Percentiles rank a stretch among this genome's conserved stretches.
Conservation (phyloP, 2,888 invertebrate genomes). For the Acrobasis repandana region DNA sequence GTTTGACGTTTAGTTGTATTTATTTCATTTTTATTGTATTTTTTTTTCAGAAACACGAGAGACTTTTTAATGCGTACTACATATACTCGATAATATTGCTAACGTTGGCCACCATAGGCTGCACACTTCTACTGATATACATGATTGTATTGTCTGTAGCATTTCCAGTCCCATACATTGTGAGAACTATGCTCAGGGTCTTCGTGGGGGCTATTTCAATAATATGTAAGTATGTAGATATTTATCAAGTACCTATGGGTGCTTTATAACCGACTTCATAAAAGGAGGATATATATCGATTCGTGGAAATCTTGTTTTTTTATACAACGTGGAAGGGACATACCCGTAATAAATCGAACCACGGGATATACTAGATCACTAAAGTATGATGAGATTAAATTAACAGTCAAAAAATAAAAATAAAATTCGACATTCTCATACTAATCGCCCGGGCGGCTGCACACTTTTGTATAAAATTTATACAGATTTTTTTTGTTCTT, state of each 20-base stretch:
- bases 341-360: no score
- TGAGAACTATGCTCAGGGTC: neutral
- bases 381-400: no score
- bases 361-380: no score
- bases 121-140: neutral
- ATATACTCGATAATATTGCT: conserved; percentile 3
- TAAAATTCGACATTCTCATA: no score
- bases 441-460: no score
- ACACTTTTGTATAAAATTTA: no score
- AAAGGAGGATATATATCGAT: no score
- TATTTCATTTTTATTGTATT: neutral
- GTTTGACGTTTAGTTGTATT: neutral
- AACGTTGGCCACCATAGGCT: neutral
- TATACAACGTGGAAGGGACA: no score
- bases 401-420: no score
- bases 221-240: neutral
- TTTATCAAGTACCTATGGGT: neutral
- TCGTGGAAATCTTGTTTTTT: no score
- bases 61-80: conserved; percentile 6
- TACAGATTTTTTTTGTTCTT: no score
- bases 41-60: conserved; percentile 15
- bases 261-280: no score
- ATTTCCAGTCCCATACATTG: conserved; percentile 1
- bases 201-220: neutral
- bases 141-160: neutral